Evolutionary conservation across 2,113 vertebrate genomes (phyloP).

Genomic region (Crotalus tigris): DNA sequence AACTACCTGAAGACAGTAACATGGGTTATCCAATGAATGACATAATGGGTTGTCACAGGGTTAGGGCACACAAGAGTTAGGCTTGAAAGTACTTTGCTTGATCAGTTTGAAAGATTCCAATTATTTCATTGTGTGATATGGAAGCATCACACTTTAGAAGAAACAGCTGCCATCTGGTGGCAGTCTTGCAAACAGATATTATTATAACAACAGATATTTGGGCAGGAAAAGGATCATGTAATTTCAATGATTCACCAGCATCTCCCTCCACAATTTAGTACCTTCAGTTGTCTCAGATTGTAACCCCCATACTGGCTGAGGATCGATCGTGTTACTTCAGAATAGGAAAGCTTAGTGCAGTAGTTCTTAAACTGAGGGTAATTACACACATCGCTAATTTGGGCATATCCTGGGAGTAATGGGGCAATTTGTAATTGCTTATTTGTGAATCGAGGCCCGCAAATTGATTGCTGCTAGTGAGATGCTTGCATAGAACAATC

Average conservation of each 20-base stretch:
- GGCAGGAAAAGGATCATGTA: background rate
- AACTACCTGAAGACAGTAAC: background rate
- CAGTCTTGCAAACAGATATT: background rate
- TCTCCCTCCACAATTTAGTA: background rate
- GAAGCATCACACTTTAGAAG: background rate
- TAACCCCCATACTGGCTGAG: background rate
- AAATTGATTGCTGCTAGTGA: background rate
- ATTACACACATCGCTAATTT: background rate
- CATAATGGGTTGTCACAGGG: background rate
- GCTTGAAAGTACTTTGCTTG: background rate
- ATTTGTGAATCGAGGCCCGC: background rate
- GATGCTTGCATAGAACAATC: background rate
- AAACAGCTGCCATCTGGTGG: constrained; percentile 9
- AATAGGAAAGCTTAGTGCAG: background rate
- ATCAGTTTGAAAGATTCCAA: background rate
- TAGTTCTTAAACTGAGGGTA: background rate
- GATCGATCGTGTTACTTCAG: background rate
- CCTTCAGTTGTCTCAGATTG: background rate
- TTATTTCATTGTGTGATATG: background rate
- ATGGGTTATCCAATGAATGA: background rate
- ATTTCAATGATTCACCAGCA: background rate
- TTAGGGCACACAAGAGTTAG: background rate
- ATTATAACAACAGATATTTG: background rate
- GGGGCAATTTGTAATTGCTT: background rate
- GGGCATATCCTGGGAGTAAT: background rate